phyloP scores from a whole-genome alignment of 2,113 vertebrate genomes.

The Zonotrichia leucophrys region DNA sequence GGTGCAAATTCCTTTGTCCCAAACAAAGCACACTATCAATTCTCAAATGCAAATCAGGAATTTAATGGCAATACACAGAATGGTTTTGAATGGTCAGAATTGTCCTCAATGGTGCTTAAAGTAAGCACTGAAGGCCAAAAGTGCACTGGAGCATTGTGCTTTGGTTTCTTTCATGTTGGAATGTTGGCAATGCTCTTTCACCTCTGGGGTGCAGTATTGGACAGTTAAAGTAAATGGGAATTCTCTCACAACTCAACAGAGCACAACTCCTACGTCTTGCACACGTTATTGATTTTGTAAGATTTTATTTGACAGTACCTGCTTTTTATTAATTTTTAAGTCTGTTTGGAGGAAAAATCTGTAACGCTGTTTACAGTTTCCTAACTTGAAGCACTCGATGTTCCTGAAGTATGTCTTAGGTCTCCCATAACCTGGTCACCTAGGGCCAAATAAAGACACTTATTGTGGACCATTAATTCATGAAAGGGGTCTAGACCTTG shows the following conservation, averaged over 20 bases:
- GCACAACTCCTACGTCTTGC: neutral
- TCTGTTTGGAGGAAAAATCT: neutral
- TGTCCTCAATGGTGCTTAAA: neutral
- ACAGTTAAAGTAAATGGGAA: neutral
- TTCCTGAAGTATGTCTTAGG: neutral
- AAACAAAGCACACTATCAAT: neutral
- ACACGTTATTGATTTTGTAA: neutral
- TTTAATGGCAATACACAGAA: neutral
- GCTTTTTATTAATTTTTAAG: neutral
- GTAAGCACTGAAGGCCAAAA: neutral
- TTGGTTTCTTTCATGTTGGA: neutral
- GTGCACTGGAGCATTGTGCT: neutral
- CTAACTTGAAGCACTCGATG: neutral
- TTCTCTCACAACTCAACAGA: neutral
- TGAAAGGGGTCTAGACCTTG: neutral
- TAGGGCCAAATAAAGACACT: neutral
- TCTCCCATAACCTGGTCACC: neutral
- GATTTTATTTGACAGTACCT: neutral
- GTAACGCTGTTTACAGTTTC: neutral
- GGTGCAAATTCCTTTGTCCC: neutral
- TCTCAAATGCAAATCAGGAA: neutral
- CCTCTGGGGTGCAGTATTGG: constrained; percentile 21
- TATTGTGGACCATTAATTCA: neutral
- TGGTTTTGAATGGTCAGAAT: neutral
- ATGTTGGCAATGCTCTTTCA: neutral